phyloP scores from a whole-genome alignment of 2,797 vertebrate species.

The Rhabdomys pumilio region DNA sequence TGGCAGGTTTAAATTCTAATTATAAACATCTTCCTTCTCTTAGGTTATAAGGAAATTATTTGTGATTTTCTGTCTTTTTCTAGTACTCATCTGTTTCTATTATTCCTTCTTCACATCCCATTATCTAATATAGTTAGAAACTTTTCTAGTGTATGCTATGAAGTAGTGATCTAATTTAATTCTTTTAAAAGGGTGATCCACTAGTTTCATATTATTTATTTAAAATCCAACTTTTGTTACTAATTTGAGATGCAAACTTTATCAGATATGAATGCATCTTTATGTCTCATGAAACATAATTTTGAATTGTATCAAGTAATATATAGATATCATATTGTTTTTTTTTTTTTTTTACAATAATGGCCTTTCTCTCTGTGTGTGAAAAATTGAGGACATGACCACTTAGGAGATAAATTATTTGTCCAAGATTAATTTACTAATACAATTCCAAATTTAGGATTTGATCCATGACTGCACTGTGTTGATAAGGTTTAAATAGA shows the following conservation, averaged over 20 bases:
- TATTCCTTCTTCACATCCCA: constrained; percentile 2
- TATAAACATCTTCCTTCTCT: constrained; percentile 19
- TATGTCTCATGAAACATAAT: neutral
- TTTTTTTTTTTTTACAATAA: constrained; percentile 21
- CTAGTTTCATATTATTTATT: constrained; percentile 53
- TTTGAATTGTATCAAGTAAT: constrained; percentile 56
- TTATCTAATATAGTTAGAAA: constrained; percentile 13
- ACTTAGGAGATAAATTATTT: neutral
- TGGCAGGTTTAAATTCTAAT: neutral
- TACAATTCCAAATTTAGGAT: constrained; percentile 29
- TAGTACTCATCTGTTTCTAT: neutral
- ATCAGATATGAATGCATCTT: neutral
- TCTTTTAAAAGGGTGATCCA: neutral
- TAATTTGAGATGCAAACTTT: neutral
- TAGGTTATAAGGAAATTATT: constrained; percentile 7
- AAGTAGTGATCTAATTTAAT: constrained; percentile 48
- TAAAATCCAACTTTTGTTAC: constrained; percentile 4
- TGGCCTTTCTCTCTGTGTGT: neutral
- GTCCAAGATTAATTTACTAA: constrained; percentile 23
- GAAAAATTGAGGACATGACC: neutral
- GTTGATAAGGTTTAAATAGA: constrained; percentile 17
- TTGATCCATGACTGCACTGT: neutral
- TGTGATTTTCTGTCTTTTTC: neutral
- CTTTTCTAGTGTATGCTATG: neutral
- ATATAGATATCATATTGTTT: neutral